Base-by-base conservation (phyloP, 2,797 vertebrate species). In the Pempheris klunzingeri region DNA sequence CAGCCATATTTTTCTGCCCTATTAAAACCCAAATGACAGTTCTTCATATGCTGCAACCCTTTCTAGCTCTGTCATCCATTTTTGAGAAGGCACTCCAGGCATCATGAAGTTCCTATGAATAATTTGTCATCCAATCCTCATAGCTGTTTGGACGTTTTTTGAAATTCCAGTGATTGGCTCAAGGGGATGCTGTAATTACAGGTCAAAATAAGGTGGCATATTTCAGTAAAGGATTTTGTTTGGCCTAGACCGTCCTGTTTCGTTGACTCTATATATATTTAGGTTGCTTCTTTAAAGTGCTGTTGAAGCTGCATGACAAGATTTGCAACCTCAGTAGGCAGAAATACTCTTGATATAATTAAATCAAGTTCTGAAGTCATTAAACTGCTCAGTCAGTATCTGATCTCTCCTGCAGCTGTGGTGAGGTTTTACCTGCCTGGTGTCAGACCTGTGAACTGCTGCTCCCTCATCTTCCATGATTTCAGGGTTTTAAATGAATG, bases 141-240 rank as follows among this genome's bases (percentile, higher is more conserved):
- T 18, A 36, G 67, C 59, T 60, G 9, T 59, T 77, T 20, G 14
- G 17, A 4, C 41, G 7, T 71, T 72, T n/a, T 81, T 62, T 65
- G 0, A 49, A 75, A 61, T 82, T 62, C 36, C 4, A 39, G 28
- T 24, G 41, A 24, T 30, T 64, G 46, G n/a, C 74, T 71, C 2
- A 28, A 65, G 43, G 75, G 49, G 11, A 39, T 10, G 43, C 20
- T 57, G 4, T 78, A 66, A 80, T 70, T 74, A 34, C 47, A 70
- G 70, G 74, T 83, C 81, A 75, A 22, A 46, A 60, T 41, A 32
- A 74, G 75, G 78, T 61, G 66, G 66, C 43, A n/a, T n/a, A 11
- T 77, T 75, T 62, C 41, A 73, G 17, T 22, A 12, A 32, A 60
- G 47, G 52, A 22, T 17, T 13, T 3, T 9, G 17, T 72, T 82